Evolutionary conservation across 2,113 vertebrate genomes (phyloP), one percentile per base, ranked within the genome.

Genomic region (Tricholaema leucomelas): DNA sequence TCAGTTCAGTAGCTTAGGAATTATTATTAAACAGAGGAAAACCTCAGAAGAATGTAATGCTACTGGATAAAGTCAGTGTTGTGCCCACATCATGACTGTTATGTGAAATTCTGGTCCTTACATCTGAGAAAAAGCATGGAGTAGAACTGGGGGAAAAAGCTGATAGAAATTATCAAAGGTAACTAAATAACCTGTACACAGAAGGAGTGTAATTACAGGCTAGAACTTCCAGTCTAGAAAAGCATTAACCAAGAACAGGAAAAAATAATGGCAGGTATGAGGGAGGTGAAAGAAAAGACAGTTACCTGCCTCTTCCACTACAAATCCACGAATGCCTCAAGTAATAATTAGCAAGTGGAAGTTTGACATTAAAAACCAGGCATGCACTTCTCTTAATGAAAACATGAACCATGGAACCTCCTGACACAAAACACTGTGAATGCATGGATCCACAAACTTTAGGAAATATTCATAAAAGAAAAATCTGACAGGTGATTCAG

Each of bases 391-490:
- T 48, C 17, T n/a, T 67, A 19, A 25, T 12, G 18, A 25, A 58
- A 54, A 46, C 31, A 11, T 27, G 18, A 46, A 13, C 13, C 27
- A 17, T 55, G 36, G 21, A 78, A n/a, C 27, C 24, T 12, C 61
- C 28, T 55, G 40, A 38, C 11, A 55, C 0, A 19, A 42, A 17
- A 27, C 1, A 19, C 0, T 38, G 2, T 2, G 2, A 67, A 44
- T n/a, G 0, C 8, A 13, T 2, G 17, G n/a, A 79, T 14, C 42
- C 67, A 59, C 17, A 63, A 33, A 28, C 59, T 55, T 17, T 12
- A 7, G 8, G 42, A 75, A 89, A 27, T 24, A 70, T 6, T 40
- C 16, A n/a, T 30, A 15, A 20, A 50, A 65, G 5, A 63, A 84
- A 74, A 70, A 59, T 38, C 54, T 44, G 42, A 23, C 17, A 67